A percentile compares a stretch with the other conserved stretches of the same genome.
Conservation (phyloP, 1,140 invertebrate species). For the Dendroctonus ponderosae region DNA sequence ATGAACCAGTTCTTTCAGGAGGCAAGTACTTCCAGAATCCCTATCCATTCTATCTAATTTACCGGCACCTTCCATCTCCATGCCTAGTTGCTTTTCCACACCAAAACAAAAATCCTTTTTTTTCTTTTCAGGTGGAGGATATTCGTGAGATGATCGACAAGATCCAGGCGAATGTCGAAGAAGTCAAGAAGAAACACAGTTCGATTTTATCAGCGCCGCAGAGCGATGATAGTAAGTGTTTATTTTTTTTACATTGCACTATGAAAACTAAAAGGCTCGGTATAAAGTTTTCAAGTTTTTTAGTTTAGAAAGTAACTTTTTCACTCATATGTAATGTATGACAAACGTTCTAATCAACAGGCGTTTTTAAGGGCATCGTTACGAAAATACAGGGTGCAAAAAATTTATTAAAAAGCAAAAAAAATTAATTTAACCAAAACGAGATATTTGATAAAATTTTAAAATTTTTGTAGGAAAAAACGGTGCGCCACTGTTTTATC, state of each 20-base stretch:
- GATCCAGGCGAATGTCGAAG: constrained; percentile 97
- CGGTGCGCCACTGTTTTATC: no score
- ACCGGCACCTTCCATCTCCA: neutral
- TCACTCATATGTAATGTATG: no score
- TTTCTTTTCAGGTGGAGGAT: constrained; percentile 82
- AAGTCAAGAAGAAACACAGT: constrained; percentile 99
- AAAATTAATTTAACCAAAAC: no score
- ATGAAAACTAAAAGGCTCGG: no score
- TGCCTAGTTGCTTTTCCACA: neutral
- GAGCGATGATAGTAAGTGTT: constrained; percentile 96
- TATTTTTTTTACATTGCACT: neutral
- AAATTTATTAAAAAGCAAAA: no score
- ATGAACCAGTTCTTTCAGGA: constrained; percentile 98
- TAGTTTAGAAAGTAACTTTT: no score
- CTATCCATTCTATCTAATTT: neutral
- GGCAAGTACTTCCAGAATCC: constrained; percentile 56
- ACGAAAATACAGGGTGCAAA: no score
- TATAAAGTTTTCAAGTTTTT: no score
- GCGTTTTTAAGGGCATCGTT: no score
- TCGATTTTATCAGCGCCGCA: constrained; percentile 96
- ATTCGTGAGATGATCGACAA: constrained; percentile 99
- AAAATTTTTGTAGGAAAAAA: no score
- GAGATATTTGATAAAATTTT: no score
- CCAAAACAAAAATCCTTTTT: neutral
- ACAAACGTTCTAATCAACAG: no score